These are phyloP conservation scores for Hirundo rustica DNA, from an alignment of 2,797 vertebrate species.

Conservation along the genomic window DNA sequence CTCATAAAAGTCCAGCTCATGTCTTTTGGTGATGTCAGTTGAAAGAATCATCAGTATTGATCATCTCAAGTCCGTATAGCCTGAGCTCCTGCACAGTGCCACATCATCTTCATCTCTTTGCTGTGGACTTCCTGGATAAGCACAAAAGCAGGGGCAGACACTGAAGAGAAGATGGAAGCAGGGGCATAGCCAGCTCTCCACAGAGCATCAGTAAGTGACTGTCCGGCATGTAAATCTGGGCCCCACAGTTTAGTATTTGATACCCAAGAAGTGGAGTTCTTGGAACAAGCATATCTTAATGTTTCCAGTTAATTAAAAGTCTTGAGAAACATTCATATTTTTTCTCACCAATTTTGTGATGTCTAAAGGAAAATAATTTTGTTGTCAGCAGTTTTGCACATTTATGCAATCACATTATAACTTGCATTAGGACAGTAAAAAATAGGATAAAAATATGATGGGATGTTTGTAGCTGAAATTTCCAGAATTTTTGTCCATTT, in stretches of 20 bases:
- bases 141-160: background rate
- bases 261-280: background rate
- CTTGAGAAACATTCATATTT: background rate
- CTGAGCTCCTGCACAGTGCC: background rate
- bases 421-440: background rate
- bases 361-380: background rate
- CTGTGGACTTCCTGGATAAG: background rate
- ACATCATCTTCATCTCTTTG: background rate
- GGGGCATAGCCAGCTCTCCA: background rate
- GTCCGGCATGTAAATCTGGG: accelerated
- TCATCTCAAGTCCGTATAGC: background rate
- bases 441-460: background rate
- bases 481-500: background rate
- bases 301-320: background rate
- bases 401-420: background rate
- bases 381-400: background rate
- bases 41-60: background rate
- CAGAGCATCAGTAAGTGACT: background rate
- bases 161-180: background rate
- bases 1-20: background rate
- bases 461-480: background rate
- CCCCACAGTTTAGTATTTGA: background rate
- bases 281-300: background rate
- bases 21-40: background rate
- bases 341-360: background rate